phyloP scores from a whole-genome alignment of 2,888 invertebrate species.

The Orthonychiurus folsomi region DNA sequence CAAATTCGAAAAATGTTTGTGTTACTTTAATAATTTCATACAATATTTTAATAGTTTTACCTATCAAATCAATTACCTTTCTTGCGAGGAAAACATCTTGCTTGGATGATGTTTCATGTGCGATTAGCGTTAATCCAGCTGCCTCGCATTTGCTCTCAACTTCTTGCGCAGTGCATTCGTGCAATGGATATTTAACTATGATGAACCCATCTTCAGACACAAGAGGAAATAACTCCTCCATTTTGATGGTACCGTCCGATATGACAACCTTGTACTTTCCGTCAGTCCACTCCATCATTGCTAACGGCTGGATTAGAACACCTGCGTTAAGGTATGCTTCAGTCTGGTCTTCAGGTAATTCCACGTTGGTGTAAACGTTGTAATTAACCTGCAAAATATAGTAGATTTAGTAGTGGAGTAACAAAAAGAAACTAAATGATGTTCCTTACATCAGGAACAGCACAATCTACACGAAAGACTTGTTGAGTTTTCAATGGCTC shows the following conservation, averaged over 20 bases:
- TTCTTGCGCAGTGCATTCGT: too few relatives aligned
- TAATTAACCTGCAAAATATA: background rate
- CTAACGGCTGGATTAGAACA: too few relatives aligned
- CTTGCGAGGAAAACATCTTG: background rate
- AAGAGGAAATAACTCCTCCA: too few relatives aligned
- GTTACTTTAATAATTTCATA: too few relatives aligned
- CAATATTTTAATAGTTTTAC: too few relatives aligned
- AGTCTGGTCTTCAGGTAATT: background rate
- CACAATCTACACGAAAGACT: background rate
- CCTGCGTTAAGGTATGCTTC: background rate
- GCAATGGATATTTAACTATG: background rate
- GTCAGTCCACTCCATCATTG: too few relatives aligned
- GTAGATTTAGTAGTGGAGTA: background rate
- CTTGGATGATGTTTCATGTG: background rate
- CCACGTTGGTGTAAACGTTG: too few relatives aligned
- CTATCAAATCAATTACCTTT: background rate
- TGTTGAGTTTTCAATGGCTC: background rate
- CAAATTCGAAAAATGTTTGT: too few relatives aligned
- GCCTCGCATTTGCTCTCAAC: too few relatives aligned
- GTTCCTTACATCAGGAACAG: conserved; percentile 5
- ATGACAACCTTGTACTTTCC: too few relatives aligned
- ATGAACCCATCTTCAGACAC: too few relatives aligned
- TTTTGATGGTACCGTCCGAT: too few relatives aligned
- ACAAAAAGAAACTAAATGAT: background rate
- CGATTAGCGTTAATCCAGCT: background rate